Evolutionary conservation across 2,797 vertebrate genomes (phyloP).

Genomic region (Potorous gilbertii): DNA sequence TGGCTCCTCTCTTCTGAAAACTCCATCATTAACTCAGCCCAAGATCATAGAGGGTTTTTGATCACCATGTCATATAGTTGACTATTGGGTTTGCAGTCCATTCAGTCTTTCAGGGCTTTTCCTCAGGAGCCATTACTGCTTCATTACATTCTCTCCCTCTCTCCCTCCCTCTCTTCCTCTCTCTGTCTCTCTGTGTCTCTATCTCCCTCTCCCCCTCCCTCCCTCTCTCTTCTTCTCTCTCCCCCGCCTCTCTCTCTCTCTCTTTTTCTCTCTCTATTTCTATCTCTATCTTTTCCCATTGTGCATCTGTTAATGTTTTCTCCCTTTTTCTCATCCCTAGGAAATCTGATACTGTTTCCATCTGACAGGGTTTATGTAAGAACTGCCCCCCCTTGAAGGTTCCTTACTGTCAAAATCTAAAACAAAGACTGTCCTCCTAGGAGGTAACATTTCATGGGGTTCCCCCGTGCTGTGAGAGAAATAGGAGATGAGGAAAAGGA

Average conservation of each 20-base stretch:
- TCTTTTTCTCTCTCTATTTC: too few relatives aligned
- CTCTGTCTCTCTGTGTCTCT: too few relatives aligned
- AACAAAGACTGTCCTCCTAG: neutral
- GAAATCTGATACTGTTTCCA: neutral
- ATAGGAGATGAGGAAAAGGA: neutral
- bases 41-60: neutral
- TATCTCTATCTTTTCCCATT: too few relatives aligned
- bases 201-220: too few relatives aligned
- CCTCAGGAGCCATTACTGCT: neutral
- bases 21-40: neutral
- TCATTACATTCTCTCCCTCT: neutral
- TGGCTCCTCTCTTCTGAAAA: neutral
- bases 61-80: neutral
- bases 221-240: too few relatives aligned
- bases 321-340: neutral
- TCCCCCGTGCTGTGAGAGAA: neutral
- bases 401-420: neutral
- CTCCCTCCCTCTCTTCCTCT: too few relatives aligned
- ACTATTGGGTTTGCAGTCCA: neutral
- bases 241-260: too few relatives aligned
- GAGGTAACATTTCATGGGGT: neutral
- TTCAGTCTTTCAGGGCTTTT: neutral
- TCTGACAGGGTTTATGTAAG: neutral
- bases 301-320: neutral
- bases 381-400: neutral